A percentile compares a stretch with the other conserved stretches of the same genome.
Conservation (phyloP, 2,888 invertebrate species). For the Ophion ellenae region DNA sequence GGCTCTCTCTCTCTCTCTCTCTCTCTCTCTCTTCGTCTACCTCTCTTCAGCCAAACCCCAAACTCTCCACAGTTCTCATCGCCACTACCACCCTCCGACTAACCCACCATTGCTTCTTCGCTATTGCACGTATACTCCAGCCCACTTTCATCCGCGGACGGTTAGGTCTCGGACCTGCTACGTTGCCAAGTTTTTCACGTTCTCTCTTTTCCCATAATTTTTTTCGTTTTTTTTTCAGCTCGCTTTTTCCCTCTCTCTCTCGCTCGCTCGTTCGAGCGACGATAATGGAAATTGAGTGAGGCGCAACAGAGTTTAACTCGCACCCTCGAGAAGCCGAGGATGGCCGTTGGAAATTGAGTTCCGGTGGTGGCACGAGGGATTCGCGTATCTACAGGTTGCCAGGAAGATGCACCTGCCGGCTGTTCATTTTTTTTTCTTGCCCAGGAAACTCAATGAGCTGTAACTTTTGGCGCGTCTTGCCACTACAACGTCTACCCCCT, state of each 20-base stretch:
- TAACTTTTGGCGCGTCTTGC: neutral
- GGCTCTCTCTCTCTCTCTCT: conserved; percentile 47
- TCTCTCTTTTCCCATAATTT: conserved; percentile 8
- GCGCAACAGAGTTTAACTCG: conserved; percentile 47
- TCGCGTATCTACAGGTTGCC: conserved; percentile 51
- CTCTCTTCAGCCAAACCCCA: conserved; percentile 54
- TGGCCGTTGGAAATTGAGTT: conserved; percentile 58
- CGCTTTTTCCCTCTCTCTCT: conserved; percentile 30
- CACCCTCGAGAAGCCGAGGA: conserved; percentile 21
- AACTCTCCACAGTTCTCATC: conserved; percentile 55
- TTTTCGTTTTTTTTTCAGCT: conserved; percentile 35
- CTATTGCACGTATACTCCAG: conserved; percentile 63
- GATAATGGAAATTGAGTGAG: conserved; percentile 49
- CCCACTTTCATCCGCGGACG: conserved; percentile 66
- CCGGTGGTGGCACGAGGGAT: conserved; percentile 14
- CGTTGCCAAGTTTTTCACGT: conserved; percentile 61
- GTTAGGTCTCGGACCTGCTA: conserved; percentile 62
- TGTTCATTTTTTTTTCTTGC: neutral
- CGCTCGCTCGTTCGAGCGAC: conserved; percentile 5
- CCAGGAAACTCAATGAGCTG: conserved; percentile 13
- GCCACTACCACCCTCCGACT: conserved; percentile 30
- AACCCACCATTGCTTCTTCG: conserved; percentile 49
- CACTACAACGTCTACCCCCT: neutral
- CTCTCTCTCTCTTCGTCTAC: conserved; percentile 54
- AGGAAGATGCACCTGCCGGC: conserved; percentile 58